Base-by-base conservation (phyloP, 2,113 vertebrate species). In the Anguilla rostrata region DNA sequence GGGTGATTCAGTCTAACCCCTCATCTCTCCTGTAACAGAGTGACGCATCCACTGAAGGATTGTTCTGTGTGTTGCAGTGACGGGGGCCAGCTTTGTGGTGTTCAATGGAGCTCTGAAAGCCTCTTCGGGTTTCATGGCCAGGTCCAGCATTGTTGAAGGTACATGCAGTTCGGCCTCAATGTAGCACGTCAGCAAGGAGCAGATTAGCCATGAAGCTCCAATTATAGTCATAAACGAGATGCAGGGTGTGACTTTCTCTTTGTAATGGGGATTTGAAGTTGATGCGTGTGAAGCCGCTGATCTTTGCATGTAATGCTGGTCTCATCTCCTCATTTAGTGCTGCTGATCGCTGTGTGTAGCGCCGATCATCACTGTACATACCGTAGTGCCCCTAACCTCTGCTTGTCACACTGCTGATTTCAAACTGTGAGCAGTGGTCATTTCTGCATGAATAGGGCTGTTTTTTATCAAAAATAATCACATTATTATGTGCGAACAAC, bases 91-190 rank as follows among this genome's bases (percentile, higher is more conserved):
- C 94, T 99, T 99, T 91, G 97, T 99, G 82, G 98, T 99, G 78
- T 99, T 99, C 88, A 99, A 99, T 79, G 98, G 97, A 87, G 97
- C 97, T 12, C 93, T 99, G 78, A 99, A 99, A 92, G 89, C 96
- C 39, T 97, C 97, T 0, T 99, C 98, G 43, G 98, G 97, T 88
- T 98, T 97, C 93, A 96, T 97, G 84, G 98, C 98, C 80, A 99
- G 99, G 93, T 98, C 97, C 89, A 99, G 96, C 92, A 98, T 99
- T 79, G 96, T 99, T 85, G 98, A 99, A 97, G 98, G 98, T 99
- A 96, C 85, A 18, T 71, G 14, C 39, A 12, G 71, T 5, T 34
- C 71, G 34, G 71, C 12, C 39, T 34, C 43, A 39, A 5, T 14
- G 22, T 26, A 60, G 84, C 34, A 57, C 34, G 5, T 14, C 3